phyloP scores from a whole-genome alignment of 23 tunicate species.

The Pegea sp. region DNA sequence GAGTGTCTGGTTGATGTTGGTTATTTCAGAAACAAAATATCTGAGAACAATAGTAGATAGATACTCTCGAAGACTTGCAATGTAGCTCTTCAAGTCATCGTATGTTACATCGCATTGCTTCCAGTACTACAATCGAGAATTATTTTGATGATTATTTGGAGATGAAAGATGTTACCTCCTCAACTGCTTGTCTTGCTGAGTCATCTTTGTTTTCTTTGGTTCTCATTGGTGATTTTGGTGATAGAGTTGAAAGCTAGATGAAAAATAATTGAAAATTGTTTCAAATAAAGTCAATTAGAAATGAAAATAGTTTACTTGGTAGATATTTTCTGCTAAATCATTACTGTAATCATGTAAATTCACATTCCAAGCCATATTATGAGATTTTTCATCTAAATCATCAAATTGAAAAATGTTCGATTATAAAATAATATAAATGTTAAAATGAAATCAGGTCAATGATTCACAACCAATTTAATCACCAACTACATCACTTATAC shows the following conservation, averaged over 20 bases:
- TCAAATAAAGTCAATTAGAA: too few relatives aligned
- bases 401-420: too few relatives aligned
- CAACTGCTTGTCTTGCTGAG: constrained; percentile 16
- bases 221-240: constrained; percentile 32
- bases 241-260: constrained; percentile 17
- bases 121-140: constrained; percentile 27
- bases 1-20: constrained; percentile 14
- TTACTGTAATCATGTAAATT: constrained; percentile 8
- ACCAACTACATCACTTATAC: too few relatives aligned
- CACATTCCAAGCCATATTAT: too few relatives aligned
- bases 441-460: too few relatives aligned
- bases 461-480: too few relatives aligned
- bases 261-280: not conserved
- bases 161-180: constrained; percentile 7
- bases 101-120: constrained; percentile 6
- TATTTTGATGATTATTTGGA: too few relatives aligned
- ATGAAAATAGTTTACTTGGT: constrained; percentile 4
- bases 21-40: constrained; percentile 38
- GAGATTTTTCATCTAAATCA: too few relatives aligned
- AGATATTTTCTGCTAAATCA: constrained; percentile 7
- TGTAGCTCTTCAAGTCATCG: constrained; percentile 8
- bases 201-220: constrained; percentile 33
- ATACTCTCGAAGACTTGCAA: constrained; percentile 38
- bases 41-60: constrained; percentile 19
- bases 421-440: too few relatives aligned